These are phyloP conservation scores for Lasioglossum lativentre DNA, from an alignment of 2,888 invertebrate species.

Conservation along the genomic window DNA sequence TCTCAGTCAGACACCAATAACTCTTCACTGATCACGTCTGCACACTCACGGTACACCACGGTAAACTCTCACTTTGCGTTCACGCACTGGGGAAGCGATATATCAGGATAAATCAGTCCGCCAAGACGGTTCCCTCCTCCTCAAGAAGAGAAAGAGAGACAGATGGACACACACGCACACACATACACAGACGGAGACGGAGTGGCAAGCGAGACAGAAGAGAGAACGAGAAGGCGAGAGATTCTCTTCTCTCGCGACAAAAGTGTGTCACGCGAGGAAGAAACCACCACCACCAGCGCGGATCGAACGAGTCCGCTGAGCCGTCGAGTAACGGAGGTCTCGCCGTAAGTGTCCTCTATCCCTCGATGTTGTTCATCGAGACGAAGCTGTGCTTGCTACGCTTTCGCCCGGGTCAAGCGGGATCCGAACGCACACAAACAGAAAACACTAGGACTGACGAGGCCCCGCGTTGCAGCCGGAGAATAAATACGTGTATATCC, in stretches of 20 bases:
- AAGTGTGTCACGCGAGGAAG: slow-evolving; percentile 70
- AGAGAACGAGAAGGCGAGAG: slow-evolving; percentile 38
- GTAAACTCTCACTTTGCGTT: slow-evolving; percentile 45
- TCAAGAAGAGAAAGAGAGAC: background rate
- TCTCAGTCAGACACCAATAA: slow-evolving; percentile 33
- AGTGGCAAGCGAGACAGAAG: background rate
- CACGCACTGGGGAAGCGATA: slow-evolving; percentile 24
- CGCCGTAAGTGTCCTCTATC: slow-evolving; percentile 15
- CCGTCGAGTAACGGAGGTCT: slow-evolving; percentile 17
- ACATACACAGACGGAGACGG: background rate
- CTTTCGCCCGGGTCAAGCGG: background rate
- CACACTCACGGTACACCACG: slow-evolving; percentile 37
- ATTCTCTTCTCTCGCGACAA: slow-evolving; percentile 60
- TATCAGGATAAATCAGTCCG: slow-evolving; percentile 27
- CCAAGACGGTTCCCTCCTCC: slow-evolving; percentile 29
- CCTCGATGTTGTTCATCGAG: slow-evolving; percentile 14
- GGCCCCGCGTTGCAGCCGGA: background rate
- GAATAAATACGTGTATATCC: slow-evolving; percentile 8
- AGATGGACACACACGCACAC: background rate
- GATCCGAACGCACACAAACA: background rate
- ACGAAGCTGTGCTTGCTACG: background rate
- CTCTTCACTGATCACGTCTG: slow-evolving; percentile 53
- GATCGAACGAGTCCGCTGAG: slow-evolving; percentile 49
- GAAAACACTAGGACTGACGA: background rate
- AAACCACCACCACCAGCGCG: slow-evolving; percentile 46